phyloP scores from a whole-genome alignment of 2,888 invertebrate species.

The Coenonympha arcania region DNA sequence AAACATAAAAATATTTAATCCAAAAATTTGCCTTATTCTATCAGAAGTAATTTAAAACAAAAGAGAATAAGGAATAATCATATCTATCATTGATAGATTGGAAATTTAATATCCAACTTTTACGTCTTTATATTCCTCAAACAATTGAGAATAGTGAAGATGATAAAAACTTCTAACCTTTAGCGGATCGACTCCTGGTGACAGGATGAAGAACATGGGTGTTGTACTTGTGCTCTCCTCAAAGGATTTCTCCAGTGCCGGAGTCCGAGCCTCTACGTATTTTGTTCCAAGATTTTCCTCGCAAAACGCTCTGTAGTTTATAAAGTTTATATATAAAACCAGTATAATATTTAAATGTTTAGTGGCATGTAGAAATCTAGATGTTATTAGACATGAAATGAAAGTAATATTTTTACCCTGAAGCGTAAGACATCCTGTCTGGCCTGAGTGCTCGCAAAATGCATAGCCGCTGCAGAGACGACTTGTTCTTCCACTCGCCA shows the following conservation, averaged over 20 bases:
- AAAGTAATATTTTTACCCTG: slow-evolving; percentile 67
- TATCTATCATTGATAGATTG: no score
- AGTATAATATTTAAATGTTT: no score
- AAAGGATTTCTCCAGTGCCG: slow-evolving; percentile 88
- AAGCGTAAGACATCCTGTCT: slow-evolving; percentile 95
- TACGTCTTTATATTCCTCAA: no score
- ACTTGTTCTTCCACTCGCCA: slow-evolving; percentile 96
- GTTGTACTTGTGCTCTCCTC: slow-evolving; percentile 88
- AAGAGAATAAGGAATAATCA: no score
- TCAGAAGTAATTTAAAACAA: no score
- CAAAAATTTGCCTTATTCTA: no score
- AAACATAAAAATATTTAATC: neutral
- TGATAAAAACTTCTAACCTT: no score
- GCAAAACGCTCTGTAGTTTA: slow-evolving; percentile 79
- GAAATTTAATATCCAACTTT: no score
- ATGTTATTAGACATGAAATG: no score
- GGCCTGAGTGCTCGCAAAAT: slow-evolving; percentile 93
- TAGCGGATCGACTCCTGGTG: slow-evolving; percentile 94
- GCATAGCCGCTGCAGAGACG: slow-evolving; percentile 87
- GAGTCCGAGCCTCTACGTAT: slow-evolving; percentile 83
- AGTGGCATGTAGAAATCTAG: no score
- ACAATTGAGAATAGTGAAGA: no score
- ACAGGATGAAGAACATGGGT: slow-evolving; percentile 94
- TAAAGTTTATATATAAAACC: neutral
- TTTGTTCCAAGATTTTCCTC: slow-evolving; percentile 90